Percentiles rank a stretch among this genome's conserved stretches.
phyloP scores from a whole-genome alignment of 2,113 vertebrate species.

The Blennius ocellaris region DNA sequence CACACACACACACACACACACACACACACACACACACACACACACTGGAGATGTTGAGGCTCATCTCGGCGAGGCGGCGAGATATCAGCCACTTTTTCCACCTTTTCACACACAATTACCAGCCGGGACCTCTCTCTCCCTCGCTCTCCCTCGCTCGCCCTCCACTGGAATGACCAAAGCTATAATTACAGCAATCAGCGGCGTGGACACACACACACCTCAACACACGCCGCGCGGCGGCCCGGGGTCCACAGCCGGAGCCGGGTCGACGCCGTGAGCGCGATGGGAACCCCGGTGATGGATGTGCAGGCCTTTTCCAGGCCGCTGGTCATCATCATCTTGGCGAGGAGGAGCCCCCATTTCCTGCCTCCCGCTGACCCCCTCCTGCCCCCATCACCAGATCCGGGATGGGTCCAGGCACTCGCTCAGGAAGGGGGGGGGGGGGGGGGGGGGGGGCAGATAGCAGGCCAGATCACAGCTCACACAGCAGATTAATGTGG shows the following conservation, averaged over 20 bases:
- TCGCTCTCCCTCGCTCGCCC: neutral
- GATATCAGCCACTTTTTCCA: slow-evolving; percentile 61
- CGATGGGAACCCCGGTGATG: slow-evolving; percentile 70
- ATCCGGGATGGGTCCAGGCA: slow-evolving; percentile 52
- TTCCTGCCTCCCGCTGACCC: slow-evolving; percentile 73
- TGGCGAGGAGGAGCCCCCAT: slow-evolving; percentile 51
- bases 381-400: slow-evolving; percentile 68
- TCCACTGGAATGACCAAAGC: slow-evolving; percentile 38
- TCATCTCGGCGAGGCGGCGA: slow-evolving; percentile 57
- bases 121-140: slow-evolving; percentile 20
- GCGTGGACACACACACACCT: slow-evolving; percentile 49
- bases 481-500: slow-evolving; percentile 68
- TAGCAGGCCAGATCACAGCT: slow-evolving; percentile 43
- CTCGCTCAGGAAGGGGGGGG: slow-evolving; percentile 41
- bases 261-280: slow-evolving; percentile 13
- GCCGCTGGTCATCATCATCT: slow-evolving; percentile 71
- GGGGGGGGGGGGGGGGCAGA: neutral
- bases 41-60: slow-evolving; percentile 63
- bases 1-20: too few relatives aligned
- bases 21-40: slow-evolving; percentile 12
- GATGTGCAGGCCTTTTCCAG: slow-evolving; percentile 71
- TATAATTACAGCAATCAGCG: slow-evolving; percentile 71
- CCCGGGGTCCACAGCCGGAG: slow-evolving; percentile 50
- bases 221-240: slow-evolving; percentile 20
- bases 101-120: slow-evolving; percentile 69